Conservation (phyloP, 2,888 invertebrate species). For the Lepidocyrtinus sp. region DNA sequence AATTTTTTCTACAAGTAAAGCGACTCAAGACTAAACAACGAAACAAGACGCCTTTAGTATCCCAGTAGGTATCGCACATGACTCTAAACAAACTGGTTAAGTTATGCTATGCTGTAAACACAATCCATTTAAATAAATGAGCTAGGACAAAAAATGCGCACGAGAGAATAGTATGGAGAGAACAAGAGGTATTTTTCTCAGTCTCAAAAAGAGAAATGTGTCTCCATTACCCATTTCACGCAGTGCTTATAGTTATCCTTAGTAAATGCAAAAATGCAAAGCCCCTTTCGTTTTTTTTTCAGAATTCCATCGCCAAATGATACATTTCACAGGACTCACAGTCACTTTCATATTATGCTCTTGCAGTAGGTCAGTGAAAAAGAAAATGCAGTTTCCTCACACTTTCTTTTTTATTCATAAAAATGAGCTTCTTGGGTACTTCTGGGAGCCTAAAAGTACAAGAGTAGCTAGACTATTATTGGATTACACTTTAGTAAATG, state of each 20-base stretch:
- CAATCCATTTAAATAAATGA: conserved; percentile 1
- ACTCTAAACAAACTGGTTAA: too few species aligned
- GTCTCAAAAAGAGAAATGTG: background rate
- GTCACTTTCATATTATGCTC: background rate
- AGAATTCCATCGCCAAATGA: conserved; percentile 1
- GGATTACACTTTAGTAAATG: background rate
- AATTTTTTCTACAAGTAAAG: too few species aligned
- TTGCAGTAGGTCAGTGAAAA: conserved; percentile 9
- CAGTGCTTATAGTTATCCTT: conserved; percentile 9
- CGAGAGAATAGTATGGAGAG: background rate
- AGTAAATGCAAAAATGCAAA: conserved; percentile 6
- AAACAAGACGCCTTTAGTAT: too few species aligned
- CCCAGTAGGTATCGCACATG: too few species aligned
- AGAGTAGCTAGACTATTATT: background rate
- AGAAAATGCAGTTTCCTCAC: background rate
- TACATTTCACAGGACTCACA: background rate
- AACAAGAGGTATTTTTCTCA: background rate
- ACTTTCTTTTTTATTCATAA: conserved; percentile 10
- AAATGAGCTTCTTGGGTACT: conserved; percentile 9
- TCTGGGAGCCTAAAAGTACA: background rate
- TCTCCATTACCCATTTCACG: background rate
- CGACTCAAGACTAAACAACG: too few species aligned
- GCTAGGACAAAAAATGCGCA: conserved; percentile 10
- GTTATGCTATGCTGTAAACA: background rate
- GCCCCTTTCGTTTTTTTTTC: background rate